Evolutionary conservation across 2,888 invertebrate species (phyloP).

Genomic region (Deilephila porcellus): DNA sequence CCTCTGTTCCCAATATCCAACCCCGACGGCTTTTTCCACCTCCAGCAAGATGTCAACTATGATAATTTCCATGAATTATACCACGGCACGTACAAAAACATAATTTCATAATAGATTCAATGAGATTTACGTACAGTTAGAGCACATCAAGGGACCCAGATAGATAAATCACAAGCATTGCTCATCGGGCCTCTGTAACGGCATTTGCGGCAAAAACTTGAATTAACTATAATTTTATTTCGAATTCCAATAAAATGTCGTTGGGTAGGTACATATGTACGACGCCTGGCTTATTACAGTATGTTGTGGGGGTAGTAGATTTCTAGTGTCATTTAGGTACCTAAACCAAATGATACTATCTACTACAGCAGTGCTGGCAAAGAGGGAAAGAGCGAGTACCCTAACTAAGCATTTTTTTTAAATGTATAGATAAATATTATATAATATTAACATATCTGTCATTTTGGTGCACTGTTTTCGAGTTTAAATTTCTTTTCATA

Average conservation of each 20-base stretch:
- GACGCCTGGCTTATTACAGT: too few species aligned
- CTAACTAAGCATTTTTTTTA: too few species aligned
- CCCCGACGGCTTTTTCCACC: not conserved
- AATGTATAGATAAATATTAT: too few species aligned
- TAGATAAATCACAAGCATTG: constrained; percentile 21
- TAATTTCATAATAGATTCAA: constrained; percentile 25
- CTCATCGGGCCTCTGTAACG: not conserved
- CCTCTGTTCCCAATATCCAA: not conserved
- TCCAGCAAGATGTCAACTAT: not conserved
- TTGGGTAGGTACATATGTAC: not conserved
- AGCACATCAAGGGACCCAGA: constrained; percentile 17
- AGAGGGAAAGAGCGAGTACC: too few species aligned
- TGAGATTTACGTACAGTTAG: constrained; percentile 25
- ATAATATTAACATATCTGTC: too few species aligned
- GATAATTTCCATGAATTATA: constrained; percentile 21
- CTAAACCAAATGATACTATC: too few species aligned
- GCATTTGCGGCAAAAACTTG: constrained; percentile 2
- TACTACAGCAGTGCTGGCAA: too few species aligned
- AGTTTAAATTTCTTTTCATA: too few species aligned
- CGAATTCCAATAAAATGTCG: not conserved
- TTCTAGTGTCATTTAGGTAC: too few species aligned
- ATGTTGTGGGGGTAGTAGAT: too few species aligned
- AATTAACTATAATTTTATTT: constrained; percentile 13
- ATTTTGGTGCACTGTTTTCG: too few species aligned
- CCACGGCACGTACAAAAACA: constrained; percentile 13